Evolutionary conservation across 2,888 invertebrate species (phyloP).

Genomic region (Microctonus hyperodae): DNA sequence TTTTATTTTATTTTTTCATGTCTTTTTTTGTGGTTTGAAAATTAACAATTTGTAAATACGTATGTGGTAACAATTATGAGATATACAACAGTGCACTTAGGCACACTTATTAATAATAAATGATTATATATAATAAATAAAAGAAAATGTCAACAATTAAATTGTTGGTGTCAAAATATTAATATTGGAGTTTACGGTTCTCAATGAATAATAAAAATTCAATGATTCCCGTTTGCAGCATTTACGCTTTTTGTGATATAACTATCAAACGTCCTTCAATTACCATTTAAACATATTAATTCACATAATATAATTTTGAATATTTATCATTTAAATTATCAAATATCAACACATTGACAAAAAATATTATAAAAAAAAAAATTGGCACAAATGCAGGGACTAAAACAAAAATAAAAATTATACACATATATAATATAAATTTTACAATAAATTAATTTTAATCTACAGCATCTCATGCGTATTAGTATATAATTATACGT

Average conservation of each 20-base stretch:
- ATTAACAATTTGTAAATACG: constrained; percentile 1
- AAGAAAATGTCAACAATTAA: background rate
- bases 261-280: background rate
- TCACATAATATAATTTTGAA: background rate
- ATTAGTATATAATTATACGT: background rate
- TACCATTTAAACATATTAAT: background rate
- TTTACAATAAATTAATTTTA: background rate
- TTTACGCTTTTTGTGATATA: constrained; percentile 13
- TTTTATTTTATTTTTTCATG: background rate
- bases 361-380: background rate
- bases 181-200: background rate
- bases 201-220: background rate
- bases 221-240: constrained; percentile 3
- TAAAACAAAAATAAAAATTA: background rate
- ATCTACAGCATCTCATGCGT: background rate
- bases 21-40: background rate
- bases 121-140: background rate
- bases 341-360: background rate
- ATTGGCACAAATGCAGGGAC: background rate
- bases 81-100: background rate
- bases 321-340: background rate
- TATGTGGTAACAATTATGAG: background rate
- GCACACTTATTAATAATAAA: background rate
- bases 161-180: background rate
- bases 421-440: background rate